Conservation (phyloP, 2,797 vertebrate genomes). For the Cryptoblepharus egeriae region DNA sequence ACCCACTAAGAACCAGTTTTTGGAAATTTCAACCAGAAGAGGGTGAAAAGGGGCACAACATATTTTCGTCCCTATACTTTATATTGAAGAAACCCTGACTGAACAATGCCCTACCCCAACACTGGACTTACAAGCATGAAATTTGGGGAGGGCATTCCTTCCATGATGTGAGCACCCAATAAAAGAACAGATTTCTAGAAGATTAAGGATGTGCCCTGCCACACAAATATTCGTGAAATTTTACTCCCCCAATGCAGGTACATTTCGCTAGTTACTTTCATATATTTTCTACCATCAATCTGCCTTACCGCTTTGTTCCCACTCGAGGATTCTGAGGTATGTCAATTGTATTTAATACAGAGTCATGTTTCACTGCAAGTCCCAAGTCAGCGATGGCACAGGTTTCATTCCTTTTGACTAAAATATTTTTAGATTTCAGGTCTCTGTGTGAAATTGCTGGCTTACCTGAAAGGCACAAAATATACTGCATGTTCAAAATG, state of each 20-base stretch:
- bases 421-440: slow-evolving; percentile 95
- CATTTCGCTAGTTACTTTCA: background rate
- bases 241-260: background rate
- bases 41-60: too few species aligned
- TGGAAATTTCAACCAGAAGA: too few species aligned
- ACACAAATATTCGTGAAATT: too few species aligned
- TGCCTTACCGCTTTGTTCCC: slow-evolving; percentile 92
- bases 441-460: slow-evolving; percentile 97
- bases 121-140: too few species aligned
- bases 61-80: too few species aligned
- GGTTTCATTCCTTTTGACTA: slow-evolving; percentile 93
- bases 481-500: background rate
- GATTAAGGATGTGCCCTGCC: too few species aligned
- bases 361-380: slow-evolving; percentile 94
- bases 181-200: too few species aligned
- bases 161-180: too few species aligned
- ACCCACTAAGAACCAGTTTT: too few species aligned
- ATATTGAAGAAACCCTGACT: too few species aligned
- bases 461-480: slow-evolving; percentile 82
- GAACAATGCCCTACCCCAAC: too few species aligned
- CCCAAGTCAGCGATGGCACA: slow-evolving; percentile 96
- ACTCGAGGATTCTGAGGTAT: slow-evolving; percentile 93
- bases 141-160: too few species aligned
- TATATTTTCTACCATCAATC: background rate
- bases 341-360: slow-evolving; percentile 88